Evolutionary conservation across 2,888 invertebrate species (phyloP).

Genomic region (Theretra japonica): DNA sequence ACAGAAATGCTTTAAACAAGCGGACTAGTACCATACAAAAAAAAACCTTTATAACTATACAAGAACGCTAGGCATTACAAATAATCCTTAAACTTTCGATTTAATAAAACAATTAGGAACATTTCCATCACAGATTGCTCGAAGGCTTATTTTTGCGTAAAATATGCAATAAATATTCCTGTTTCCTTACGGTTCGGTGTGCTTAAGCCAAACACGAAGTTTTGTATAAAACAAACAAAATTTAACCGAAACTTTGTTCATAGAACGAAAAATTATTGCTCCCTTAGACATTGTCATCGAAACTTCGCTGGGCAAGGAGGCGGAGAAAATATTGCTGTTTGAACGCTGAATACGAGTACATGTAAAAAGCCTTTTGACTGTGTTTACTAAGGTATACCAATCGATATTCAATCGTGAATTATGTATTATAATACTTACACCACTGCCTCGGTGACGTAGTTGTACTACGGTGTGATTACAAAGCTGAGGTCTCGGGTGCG

Average conservation of each 20-base stretch:
- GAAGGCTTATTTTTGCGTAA: constrained; percentile 19
- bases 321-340: constrained; percentile 6
- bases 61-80: too few relatives aligned
- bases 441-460: too few relatives aligned
- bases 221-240: constrained; percentile 29
- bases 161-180: constrained; percentile 16
- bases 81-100: background rate
- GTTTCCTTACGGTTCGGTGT: constrained; percentile 21
- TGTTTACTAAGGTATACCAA: too few relatives aligned
- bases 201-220: constrained; percentile 27
- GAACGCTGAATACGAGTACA: background rate
- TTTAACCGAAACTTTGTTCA: constrained; percentile 25
- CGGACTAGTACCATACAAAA: too few relatives aligned
- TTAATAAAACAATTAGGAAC: constrained; percentile 4
- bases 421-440: too few relatives aligned
- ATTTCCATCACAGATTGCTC: constrained; percentile 1
- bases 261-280: constrained; percentile 30
- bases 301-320: constrained; percentile 15
- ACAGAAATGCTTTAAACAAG: too few relatives aligned
- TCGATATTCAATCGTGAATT: too few relatives aligned
- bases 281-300: constrained; percentile 28
- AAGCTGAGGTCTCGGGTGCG: too few relatives aligned
- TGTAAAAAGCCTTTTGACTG: too few relatives aligned
- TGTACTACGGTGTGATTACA: too few relatives aligned
- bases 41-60: too few relatives aligned